These are phyloP conservation scores for Drosophila malerkotliana DNA, from an alignment of 1,140 invertebrate genomes.

Conservation along the genomic window DNA sequence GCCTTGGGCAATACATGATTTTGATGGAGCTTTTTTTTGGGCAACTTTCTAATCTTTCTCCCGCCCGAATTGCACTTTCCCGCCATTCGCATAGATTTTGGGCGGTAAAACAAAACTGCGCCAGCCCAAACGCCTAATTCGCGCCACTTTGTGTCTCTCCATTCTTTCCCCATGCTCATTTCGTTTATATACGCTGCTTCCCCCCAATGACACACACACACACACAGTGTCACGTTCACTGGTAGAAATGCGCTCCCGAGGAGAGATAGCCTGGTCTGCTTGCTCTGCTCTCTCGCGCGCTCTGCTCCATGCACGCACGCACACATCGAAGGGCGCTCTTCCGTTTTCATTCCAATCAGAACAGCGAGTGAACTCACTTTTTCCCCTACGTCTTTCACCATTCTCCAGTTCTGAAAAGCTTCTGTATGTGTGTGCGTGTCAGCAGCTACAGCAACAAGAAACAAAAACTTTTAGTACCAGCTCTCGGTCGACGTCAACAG, in stretches of 20 bases:
- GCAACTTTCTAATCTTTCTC: conserved; percentile 66
- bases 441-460: conserved; percentile 52
- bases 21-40: background rate
- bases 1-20: too few species aligned
- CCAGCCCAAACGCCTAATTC: conserved; percentile 76
- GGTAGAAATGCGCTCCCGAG: conserved; percentile 39
- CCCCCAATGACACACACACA: conserved; percentile 42
- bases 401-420: conserved; percentile 3
- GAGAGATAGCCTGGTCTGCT: conserved; percentile 20
- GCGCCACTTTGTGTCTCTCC: conserved; percentile 74
- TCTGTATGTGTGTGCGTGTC: conserved; percentile 1
- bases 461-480: conserved; percentile 65
- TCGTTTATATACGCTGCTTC: conserved; percentile 46
- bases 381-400: conserved; percentile 33
- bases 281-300: conserved; percentile 8
- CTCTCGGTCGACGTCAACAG: conserved; percentile 17
- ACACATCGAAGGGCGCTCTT: conserved; percentile 54
- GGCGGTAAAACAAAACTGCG: conserved; percentile 77
- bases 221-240: conserved; percentile 25
- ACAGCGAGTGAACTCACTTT: conserved; percentile 54
- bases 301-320: conserved; percentile 28
- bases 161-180: conserved; percentile 59
- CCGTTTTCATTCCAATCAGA: conserved; percentile 71
- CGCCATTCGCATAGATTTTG: conserved; percentile 76
- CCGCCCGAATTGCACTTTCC: conserved; percentile 71